phyloP scores from a whole-genome alignment of 2,113 vertebrate species.

The Pelecanoides urinatrix region DNA sequence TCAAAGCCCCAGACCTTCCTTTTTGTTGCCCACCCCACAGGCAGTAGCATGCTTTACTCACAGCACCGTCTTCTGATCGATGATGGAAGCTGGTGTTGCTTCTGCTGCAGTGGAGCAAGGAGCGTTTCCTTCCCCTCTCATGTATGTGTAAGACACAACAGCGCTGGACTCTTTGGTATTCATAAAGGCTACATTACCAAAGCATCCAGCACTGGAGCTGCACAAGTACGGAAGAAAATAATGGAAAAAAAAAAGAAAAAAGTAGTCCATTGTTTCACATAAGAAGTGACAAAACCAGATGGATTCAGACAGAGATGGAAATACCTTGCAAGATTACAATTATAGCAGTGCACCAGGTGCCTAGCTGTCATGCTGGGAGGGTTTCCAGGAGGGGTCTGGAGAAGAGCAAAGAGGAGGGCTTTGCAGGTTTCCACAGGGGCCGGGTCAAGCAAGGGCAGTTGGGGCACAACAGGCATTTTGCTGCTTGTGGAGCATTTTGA shows the following conservation, averaged over 20 bases:
- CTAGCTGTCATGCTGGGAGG: neutral
- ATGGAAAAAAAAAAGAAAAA: neutral
- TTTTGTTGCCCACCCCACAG: neutral
- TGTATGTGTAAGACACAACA: neutral
- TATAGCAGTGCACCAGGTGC: neutral
- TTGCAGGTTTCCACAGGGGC: neutral
- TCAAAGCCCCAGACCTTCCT: neutral
- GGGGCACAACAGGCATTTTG: neutral
- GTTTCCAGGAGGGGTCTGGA: neutral
- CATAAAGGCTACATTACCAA: neutral
- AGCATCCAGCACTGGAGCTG: neutral
- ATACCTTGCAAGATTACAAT: neutral
- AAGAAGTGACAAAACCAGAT: neutral
- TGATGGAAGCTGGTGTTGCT: neutral
- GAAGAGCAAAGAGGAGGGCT: neutral
- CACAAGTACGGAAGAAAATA: neutral
- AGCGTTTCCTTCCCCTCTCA: neutral
- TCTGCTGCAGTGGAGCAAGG: neutral
- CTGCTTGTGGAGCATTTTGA: neutral
- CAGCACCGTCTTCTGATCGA: fast-evolving
- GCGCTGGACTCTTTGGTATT: neutral
- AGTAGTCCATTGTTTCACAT: neutral
- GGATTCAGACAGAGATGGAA: neutral
- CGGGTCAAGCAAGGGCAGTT: neutral
- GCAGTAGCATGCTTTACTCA: neutral